Percentiles rank a stretch among this genome's conserved stretches.
Evolutionary conservation across 2,113 vertebrate genomes (phyloP).

Genomic region (Zingel zingel): DNA sequence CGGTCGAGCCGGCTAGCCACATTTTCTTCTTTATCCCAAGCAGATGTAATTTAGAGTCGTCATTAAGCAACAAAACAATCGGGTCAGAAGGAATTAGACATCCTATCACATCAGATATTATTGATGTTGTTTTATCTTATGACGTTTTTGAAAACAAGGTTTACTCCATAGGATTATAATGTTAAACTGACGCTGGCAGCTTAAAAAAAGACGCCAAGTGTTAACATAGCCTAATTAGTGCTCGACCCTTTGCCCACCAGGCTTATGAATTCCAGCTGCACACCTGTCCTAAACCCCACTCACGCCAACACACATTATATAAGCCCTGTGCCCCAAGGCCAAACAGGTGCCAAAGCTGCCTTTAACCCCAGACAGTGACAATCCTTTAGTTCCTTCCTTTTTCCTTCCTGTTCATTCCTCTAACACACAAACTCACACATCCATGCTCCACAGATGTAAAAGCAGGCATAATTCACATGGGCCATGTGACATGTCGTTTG

Average conservation of each 20-base stretch:
- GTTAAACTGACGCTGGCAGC: too few species aligned
- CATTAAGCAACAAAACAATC: too few species aligned
- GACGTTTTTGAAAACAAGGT: too few species aligned
- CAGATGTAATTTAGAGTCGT: too few species aligned
- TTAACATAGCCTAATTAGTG: background rate
- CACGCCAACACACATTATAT: conserved; percentile 11
- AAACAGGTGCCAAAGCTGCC: conserved; percentile 52
- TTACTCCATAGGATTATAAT: too few species aligned
- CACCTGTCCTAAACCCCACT: conserved; percentile 39
- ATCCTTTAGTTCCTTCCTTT: conserved; percentile 46
- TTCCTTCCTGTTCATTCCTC: conserved; percentile 21
- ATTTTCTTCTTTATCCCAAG: too few species aligned
- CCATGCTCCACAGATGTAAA: conserved; percentile 35
- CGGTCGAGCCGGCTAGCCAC: too few species aligned
- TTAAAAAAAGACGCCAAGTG: too few species aligned
- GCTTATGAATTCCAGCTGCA: conserved; percentile 33
- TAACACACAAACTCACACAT: conserved; percentile 30
- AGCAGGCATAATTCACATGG: conserved; percentile 29
- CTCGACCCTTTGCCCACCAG: background rate
- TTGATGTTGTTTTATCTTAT: too few species aligned
- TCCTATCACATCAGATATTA: too few species aligned
- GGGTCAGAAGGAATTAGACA: too few species aligned
- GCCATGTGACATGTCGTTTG: conserved; percentile 42
- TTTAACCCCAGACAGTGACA: conserved; percentile 34
- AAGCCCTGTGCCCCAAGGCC: conserved; percentile 10